A percentile compares a stretch with the other conserved stretches of the same genome.
Evolutionary conservation across 2,888 invertebrate species (phyloP).

Genomic region (Xanthostigma xanthostigma): DNA sequence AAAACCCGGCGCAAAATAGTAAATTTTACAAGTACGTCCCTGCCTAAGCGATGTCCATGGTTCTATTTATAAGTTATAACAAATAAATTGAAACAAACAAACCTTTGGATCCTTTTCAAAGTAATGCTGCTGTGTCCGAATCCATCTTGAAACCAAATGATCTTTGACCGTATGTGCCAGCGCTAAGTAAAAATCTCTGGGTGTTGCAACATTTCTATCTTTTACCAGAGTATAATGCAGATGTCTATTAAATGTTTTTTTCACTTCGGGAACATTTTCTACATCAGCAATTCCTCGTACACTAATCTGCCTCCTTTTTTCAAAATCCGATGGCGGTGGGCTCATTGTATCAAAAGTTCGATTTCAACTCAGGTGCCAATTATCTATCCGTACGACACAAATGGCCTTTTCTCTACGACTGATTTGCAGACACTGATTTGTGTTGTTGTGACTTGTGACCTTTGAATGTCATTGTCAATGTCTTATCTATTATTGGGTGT

Average conservation of each 20-base stretch:
- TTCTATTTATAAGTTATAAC: too few species aligned
- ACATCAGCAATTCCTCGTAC: slow-evolving; percentile 94
- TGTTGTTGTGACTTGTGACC: too few species aligned
- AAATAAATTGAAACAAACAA: too few species aligned
- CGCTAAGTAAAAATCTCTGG: slow-evolving; percentile 94
- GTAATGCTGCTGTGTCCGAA: slow-evolving; percentile 96
- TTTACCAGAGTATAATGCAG: slow-evolving; percentile 98
- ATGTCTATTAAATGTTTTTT: slow-evolving; percentile 97
- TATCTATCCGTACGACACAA: too few species aligned
- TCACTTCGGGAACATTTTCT: slow-evolving; percentile 92
- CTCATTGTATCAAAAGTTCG: slow-evolving; percentile 39
- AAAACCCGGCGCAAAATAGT: too few species aligned
- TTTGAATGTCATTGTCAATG: too few species aligned
- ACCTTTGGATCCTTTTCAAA: slow-evolving; percentile 99
- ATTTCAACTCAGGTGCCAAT: too few species aligned
- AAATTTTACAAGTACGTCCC: too few species aligned
- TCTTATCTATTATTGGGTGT: too few species aligned
- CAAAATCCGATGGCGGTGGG: slow-evolving; percentile 59
- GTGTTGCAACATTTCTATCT: slow-evolving; percentile 96
- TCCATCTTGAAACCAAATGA: slow-evolving; percentile 97
- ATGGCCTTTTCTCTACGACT: too few species aligned
- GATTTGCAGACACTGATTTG: too few species aligned
- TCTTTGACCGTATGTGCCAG: slow-evolving; percentile 96
- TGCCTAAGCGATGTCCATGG: too few species aligned
- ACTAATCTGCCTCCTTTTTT: slow-evolving; percentile 93